These are phyloP conservation scores for Shargacucullia verbasci DNA, from an alignment of 2,888 invertebrate species.

Conservation along the genomic window DNA sequence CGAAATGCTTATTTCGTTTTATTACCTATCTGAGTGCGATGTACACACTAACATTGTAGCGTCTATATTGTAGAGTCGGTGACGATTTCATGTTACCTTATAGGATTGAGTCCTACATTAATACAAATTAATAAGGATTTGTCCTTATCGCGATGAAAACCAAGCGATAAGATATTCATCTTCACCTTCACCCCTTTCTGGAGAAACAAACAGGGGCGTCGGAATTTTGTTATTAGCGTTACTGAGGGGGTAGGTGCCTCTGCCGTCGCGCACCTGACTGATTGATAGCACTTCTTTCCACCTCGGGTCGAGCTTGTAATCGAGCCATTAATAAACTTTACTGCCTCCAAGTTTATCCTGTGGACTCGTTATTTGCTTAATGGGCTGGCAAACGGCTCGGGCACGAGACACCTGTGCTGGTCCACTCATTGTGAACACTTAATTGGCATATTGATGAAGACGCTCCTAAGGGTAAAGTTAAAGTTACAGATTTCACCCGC, in stretches of 20 bases:
- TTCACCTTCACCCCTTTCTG: constrained; percentile 88
- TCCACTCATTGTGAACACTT: constrained; percentile 72
- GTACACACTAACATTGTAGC: neutral
- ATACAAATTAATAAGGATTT: constrained; percentile 53
- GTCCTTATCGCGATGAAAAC: constrained; percentile 66
- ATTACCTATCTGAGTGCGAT: neutral
- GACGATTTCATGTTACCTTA: neutral
- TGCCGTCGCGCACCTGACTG: constrained; percentile 88
- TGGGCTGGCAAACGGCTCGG: constrained; percentile 84
- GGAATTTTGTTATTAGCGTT: constrained; percentile 89
- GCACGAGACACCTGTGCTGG: constrained; percentile 79
- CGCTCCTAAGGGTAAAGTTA: constrained; percentile 61
- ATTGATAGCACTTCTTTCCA: constrained; percentile 89
- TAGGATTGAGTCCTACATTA: constrained; percentile 8
- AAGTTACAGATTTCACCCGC: constrained; percentile 28
- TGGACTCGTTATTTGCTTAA: constrained; percentile 88
- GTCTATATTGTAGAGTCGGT: neutral
- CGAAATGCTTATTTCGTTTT: constrained; percentile 1
- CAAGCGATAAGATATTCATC: constrained; percentile 82
- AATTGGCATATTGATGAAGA: constrained; percentile 82
- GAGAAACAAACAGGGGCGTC: constrained; percentile 85
- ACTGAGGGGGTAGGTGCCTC: constrained; percentile 81
- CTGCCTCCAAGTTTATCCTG: constrained; percentile 87
- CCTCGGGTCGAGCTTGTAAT: constrained; percentile 89
- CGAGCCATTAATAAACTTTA: constrained; percentile 89